Percentiles rank a stretch among this genome's conserved stretches.
Conservation (phyloP, 2,797 vertebrate species). For the Uromys caudimaculatus region DNA sequence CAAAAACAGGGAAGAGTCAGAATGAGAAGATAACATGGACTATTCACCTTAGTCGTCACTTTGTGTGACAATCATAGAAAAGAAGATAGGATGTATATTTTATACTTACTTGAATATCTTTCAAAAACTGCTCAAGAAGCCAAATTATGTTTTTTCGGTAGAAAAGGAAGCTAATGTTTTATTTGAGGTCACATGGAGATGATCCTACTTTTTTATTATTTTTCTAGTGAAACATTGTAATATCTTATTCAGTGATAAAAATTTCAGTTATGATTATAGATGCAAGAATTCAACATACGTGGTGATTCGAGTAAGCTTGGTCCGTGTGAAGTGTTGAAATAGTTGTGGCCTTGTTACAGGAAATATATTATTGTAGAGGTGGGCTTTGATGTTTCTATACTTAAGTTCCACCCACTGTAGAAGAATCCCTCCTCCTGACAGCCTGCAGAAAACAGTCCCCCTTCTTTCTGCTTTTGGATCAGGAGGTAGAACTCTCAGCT, state of each 20-base stretch:
- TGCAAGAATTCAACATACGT: background rate
- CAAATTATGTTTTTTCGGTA: background rate
- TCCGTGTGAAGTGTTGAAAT: background rate
- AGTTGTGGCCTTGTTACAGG: background rate
- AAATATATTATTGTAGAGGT: background rate
- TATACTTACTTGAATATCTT: background rate
- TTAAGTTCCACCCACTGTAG: background rate
- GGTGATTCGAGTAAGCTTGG: background rate
- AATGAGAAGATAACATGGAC: background rate
- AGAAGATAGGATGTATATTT: background rate
- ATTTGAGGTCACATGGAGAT: background rate
- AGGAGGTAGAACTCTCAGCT: background rate
- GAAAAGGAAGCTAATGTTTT: background rate
- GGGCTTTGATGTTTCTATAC: background rate
- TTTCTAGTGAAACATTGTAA: slow-evolving; percentile 39
- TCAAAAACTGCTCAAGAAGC: background rate
- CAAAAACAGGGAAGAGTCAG: background rate
- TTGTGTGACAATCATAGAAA: background rate
- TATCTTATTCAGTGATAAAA: background rate
- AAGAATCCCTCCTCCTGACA: background rate
- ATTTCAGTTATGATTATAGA: background rate
- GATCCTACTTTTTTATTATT: background rate
- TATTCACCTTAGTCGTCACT: background rate
- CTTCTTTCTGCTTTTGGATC: background rate
- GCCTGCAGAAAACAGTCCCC: background rate